phyloP scores from a whole-genome alignment of 2,113 vertebrate species.

The Percopsis transmontana region DNA sequence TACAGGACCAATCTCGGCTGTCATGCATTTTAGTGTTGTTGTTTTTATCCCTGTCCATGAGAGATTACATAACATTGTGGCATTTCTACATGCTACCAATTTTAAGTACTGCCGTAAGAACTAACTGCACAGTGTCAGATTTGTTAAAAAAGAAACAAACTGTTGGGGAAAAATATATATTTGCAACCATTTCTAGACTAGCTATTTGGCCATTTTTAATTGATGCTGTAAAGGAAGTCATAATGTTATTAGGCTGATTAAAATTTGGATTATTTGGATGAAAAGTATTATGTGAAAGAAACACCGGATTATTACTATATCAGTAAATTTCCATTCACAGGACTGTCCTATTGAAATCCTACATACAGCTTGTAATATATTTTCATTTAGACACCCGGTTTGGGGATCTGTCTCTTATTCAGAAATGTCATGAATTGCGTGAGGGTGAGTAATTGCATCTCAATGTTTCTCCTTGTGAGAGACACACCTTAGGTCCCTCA shows the following conservation, averaged over 20 bases:
- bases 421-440: constrained; percentile 15
- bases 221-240: constrained; percentile 1
- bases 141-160: constrained; percentile 36
- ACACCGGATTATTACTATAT: too few species aligned
- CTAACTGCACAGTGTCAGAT: constrained; percentile 26
- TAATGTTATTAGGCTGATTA: constrained; percentile 5
- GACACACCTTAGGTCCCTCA: constrained; percentile 24
- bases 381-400: neutral
- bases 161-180: neutral
- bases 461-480: neutral
- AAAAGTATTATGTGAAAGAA: neutral
- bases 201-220: too few species aligned
- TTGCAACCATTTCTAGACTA: neutral
- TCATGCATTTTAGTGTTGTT: constrained; percentile 30
- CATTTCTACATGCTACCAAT: constrained; percentile 60
- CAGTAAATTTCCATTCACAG: constrained; percentile 3
- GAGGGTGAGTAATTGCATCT: constrained; percentile 9
- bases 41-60: constrained; percentile 16
- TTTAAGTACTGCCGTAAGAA: constrained; percentile 48
- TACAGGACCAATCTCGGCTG: constrained; percentile 49
- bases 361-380: neutral
- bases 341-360: neutral
- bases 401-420: neutral
- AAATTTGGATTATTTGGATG: neutral
- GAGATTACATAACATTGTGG: constrained; percentile 53